Evolutionary conservation across 2,888 invertebrate species (phyloP).

Genomic region (Agrochola macilenta): DNA sequence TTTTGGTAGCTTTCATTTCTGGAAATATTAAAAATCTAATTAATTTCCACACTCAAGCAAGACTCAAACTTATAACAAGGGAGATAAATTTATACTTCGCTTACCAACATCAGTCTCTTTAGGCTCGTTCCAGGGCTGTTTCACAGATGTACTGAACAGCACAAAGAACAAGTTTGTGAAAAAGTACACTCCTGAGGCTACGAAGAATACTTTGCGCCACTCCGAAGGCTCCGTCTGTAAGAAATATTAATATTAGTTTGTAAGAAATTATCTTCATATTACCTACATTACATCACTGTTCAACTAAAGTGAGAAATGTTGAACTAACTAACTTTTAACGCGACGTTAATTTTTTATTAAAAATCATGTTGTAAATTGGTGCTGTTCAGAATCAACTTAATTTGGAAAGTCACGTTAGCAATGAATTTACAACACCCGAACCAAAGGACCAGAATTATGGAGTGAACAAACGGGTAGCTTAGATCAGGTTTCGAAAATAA

Average conservation of each 20-base stretch:
- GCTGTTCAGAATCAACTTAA: neutral
- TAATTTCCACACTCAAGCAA: constrained; percentile 17
- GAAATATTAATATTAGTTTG: constrained; percentile 37
- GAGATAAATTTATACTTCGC: constrained; percentile 39
- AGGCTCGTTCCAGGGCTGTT: constrained; percentile 94
- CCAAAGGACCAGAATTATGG: neutral
- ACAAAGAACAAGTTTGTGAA: constrained; percentile 93
- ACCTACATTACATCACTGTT: neutral
- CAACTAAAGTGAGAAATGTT: neutral
- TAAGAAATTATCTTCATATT: constrained; percentile 5
- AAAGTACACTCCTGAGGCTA: constrained; percentile 93
- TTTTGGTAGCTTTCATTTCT: constrained; percentile 75
- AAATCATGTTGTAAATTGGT: too few species aligned
- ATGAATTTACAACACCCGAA: neutral
- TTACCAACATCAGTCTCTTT: constrained; percentile 73
- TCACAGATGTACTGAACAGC: constrained; percentile 92
- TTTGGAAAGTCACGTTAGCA: neutral
- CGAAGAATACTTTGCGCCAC: constrained; percentile 94
- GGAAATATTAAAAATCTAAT: constrained; percentile 62
- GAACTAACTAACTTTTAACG: neutral
- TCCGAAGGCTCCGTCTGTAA: constrained; percentile 91
- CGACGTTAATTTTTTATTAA: neutral
- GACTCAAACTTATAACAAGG: neutral
- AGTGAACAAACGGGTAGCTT: neutral
- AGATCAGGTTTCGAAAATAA: neutral